A percentile compares a stretch with the other conserved stretches of the same genome.
phyloP scores from a whole-genome alignment of 1,140 invertebrate species.

The Araneus ventricosus region DNA sequence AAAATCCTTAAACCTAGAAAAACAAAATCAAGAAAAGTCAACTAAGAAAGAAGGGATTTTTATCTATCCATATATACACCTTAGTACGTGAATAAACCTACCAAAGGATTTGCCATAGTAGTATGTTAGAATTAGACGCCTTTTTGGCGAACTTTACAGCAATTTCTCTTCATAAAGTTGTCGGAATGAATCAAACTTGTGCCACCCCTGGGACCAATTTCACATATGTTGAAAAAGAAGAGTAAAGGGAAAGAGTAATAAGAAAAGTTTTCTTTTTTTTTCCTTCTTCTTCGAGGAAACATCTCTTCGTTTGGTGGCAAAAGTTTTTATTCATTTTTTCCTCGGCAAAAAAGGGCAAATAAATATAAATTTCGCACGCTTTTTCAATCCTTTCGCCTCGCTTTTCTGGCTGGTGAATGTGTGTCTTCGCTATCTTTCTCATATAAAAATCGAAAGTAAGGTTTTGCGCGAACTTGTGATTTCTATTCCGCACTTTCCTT shows the following conservation, averaged over 20 bases:
- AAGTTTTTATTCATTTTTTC: neutral
- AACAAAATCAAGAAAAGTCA: neutral
- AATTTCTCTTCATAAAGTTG: constrained; percentile 68
- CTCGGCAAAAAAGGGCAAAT: neutral
- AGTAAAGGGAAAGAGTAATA: neutral
- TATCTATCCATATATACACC: neutral
- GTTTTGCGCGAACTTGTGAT: neutral
- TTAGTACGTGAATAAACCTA: neutral
- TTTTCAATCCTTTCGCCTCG: neutral
- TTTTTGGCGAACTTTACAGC: constrained; percentile 60
- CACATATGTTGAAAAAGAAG: neutral
- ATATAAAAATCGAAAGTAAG: constrained; percentile 22
- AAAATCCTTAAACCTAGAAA: neutral
- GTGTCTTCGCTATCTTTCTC: neutral
- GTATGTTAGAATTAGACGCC: constrained; percentile 63
- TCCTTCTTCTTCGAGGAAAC: neutral
- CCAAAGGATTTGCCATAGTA: neutral
- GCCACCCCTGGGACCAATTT: constrained; percentile 16
- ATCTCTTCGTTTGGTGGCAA: neutral
- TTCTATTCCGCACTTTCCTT: neutral
- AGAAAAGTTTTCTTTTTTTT: neutral
- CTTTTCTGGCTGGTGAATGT: neutral
- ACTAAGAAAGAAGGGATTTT: neutral
- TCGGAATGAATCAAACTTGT: constrained; percentile 55
- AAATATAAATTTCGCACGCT: constrained; percentile 31